Conservation (phyloP, 2,888 invertebrate genomes). For the Tetragonula carbonaria region DNA sequence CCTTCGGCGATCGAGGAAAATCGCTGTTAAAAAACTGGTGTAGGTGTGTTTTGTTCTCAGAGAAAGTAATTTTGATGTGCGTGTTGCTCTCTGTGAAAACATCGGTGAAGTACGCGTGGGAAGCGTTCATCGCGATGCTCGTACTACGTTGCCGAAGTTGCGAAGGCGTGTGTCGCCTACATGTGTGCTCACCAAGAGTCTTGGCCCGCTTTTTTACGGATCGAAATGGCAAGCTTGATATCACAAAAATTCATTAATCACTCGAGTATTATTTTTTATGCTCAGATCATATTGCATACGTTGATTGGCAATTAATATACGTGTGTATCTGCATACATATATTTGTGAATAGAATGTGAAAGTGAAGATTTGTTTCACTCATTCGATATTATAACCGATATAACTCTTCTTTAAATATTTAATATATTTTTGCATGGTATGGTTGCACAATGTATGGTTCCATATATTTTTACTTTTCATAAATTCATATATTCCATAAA, state of each 20-base stretch:
- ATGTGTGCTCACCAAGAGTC: conserved; percentile 14
- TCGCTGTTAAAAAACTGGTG: background rate
- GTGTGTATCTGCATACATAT: background rate
- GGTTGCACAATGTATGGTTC: background rate
- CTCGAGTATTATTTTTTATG: background rate
- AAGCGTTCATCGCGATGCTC: conserved; percentile 11
- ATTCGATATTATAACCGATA: background rate
- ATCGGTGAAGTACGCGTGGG: conserved; percentile 7
- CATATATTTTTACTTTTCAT: background rate
- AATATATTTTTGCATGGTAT: background rate
- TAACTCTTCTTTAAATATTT: background rate
- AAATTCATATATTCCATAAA: background rate
- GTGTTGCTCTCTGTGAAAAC: background rate
- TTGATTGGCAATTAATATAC: too few species aligned
- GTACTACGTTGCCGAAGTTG: conserved; percentile 2
- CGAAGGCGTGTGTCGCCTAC: conserved; percentile 50
- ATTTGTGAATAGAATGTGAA: background rate
- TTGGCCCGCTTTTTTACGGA: background rate
- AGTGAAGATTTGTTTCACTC: background rate
- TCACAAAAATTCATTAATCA: background rate
- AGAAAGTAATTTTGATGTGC: conserved; percentile 6
- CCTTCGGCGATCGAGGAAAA: background rate
- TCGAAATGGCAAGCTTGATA: background rate
- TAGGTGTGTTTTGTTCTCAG: conserved; percentile 6
- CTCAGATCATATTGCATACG: too few species aligned